A percentile compares a stretch with the other conserved stretches of the same genome.
Conservation (phyloP, 2,113 vertebrate species). For the Austrofundulus limnaeus region DNA sequence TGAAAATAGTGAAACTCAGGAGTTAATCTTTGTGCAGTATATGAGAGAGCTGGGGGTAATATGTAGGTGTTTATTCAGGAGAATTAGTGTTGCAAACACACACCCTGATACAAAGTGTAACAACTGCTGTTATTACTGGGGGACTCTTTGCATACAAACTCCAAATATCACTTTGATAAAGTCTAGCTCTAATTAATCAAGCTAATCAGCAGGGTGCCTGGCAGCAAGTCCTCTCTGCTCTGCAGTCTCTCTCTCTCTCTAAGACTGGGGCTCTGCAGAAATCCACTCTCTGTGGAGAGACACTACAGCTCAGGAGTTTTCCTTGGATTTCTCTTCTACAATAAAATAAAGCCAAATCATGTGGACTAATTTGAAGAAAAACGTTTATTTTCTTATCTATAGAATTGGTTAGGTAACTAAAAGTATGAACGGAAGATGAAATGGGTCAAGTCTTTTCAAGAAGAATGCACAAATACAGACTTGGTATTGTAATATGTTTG, state of each 20-base stretch:
- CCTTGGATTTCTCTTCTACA: slow-evolving; percentile 36
- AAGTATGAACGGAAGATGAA: background rate
- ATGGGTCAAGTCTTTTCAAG: background rate
- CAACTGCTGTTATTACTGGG: slow-evolving; percentile 41
- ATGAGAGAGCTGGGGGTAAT: slow-evolving; percentile 15
- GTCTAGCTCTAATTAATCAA: slow-evolving; percentile 69
- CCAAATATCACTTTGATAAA: slow-evolving; percentile 69
- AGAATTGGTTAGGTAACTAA: background rate
- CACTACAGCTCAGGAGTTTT: slow-evolving; percentile 24
- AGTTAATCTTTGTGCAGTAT: too few species aligned
- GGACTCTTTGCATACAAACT: slow-evolving; percentile 59
- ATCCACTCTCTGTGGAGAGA: slow-evolving; percentile 34
- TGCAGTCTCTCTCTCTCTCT: slow-evolving; percentile 53
- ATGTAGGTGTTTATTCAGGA: slow-evolving; percentile 21
- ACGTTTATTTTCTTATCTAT: background rate
- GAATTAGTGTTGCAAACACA: slow-evolving; percentile 29
- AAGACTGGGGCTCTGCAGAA: slow-evolving; percentile 51
- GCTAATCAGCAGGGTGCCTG: slow-evolving; percentile 60
- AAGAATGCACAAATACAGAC: background rate
- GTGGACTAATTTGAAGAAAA: slow-evolving; percentile 10
- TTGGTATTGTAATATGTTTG: background rate
- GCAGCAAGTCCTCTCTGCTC: slow-evolving; percentile 47
- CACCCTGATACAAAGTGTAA: slow-evolving; percentile 32
- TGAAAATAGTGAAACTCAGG: too few species aligned
- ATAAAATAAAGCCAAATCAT: slow-evolving; percentile 22